phyloP scores from a whole-genome alignment of 2,888 invertebrate species.

The Himalopsyche kuldschensis region DNA sequence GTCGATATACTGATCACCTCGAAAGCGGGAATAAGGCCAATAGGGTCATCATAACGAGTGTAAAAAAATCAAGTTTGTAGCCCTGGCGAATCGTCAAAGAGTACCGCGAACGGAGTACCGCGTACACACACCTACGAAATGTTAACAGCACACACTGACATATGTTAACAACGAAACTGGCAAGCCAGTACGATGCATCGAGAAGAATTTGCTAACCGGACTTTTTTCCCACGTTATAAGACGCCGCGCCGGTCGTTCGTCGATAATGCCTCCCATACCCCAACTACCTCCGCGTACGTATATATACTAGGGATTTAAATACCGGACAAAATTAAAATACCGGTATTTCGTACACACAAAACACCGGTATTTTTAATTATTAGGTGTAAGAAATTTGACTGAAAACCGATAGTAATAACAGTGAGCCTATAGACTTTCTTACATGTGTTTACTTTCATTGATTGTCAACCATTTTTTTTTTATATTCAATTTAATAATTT shows the following conservation, averaged over 20 bases:
- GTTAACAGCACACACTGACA: neutral
- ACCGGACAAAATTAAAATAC: neutral
- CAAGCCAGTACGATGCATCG: slow-evolving; percentile 13
- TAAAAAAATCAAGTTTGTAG: neutral
- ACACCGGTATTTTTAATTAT: too few species aligned
- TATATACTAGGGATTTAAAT: neutral
- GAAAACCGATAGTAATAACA: too few species aligned
- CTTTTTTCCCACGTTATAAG: slow-evolving; percentile 38
- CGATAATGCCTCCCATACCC: slow-evolving; percentile 19
- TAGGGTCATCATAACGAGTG: neutral
- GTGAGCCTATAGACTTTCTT: too few species aligned
- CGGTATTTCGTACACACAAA: neutral
- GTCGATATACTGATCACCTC: neutral
- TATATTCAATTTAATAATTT: too few species aligned
- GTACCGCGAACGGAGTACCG: neutral
- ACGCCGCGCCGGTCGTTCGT: slow-evolving; percentile 30
- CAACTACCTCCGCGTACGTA: neutral
- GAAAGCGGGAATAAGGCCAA: neutral
- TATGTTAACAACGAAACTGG: neutral
- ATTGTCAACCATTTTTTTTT: too few species aligned
- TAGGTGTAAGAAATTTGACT: too few species aligned
- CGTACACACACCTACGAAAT: neutral
- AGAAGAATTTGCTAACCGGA: slow-evolving; percentile 36
- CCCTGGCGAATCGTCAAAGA: neutral
- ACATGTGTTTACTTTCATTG: too few species aligned